phyloP scores from a whole-genome alignment of 2,888 invertebrate species.

The Troides oblongomaculatus region DNA sequence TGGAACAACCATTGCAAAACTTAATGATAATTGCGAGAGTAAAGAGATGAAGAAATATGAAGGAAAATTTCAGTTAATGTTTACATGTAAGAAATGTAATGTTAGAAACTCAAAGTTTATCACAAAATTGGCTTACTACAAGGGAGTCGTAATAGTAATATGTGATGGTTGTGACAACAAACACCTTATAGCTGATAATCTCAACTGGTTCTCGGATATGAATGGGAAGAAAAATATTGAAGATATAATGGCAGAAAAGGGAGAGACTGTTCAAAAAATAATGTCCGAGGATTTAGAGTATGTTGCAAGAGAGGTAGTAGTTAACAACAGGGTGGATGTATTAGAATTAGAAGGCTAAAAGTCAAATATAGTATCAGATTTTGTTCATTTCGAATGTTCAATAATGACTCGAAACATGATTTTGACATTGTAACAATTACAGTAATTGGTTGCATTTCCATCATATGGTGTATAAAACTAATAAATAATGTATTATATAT shows the following conservation, averaged over 20 bases:
- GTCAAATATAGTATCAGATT: neutral
- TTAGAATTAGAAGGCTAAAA: conserved; percentile 31
- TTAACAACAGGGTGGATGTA: conserved; percentile 40
- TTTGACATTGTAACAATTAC: neutral
- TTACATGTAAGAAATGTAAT: conserved; percentile 94
- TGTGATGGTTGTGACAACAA: conserved; percentile 93
- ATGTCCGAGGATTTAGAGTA: conserved; percentile 73
- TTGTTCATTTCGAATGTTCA: neutral
- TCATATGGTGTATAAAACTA: neutral
- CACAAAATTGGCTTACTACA: conserved; percentile 90
- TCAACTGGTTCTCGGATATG: conserved; percentile 95
- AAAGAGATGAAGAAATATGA: conserved; percentile 49
- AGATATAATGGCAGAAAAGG: conserved; percentile 91
- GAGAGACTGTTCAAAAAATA: conserved; percentile 86
- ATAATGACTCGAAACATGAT: neutral
- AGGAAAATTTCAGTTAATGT: conserved; percentile 85
- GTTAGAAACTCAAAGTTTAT: conserved; percentile 89
- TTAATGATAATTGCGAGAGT: conserved; percentile 47
- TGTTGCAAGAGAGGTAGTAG: conserved; percentile 61
- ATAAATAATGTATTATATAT: conserved; percentile 1
- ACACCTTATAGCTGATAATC: conserved; percentile 97
- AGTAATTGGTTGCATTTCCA: neutral
- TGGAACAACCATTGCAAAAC: conserved; percentile 50
- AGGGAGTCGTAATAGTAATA: conserved; percentile 94
- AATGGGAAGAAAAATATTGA: conserved; percentile 92